These are phyloP conservation scores for Takifugu bimaculatus DNA, from an alignment of 2,113 vertebrate genomes.

Conservation along the genomic window DNA sequence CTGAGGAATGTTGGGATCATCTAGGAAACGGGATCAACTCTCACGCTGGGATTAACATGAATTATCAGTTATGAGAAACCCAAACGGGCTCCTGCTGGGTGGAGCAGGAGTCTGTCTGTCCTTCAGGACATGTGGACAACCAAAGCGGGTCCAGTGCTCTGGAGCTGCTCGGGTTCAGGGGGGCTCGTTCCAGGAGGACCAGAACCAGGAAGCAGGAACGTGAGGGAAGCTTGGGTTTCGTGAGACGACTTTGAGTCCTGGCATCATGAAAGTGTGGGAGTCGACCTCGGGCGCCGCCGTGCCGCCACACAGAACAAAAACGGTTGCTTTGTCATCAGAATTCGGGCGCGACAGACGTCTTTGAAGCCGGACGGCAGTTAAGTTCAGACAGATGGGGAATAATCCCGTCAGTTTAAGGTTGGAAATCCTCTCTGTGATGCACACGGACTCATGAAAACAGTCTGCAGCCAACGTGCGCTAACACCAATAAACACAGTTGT, in stretches of 20 bases:
- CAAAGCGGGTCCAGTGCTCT: too few relatives aligned
- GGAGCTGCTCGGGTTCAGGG: too few relatives aligned
- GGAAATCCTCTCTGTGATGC: constrained; percentile 3
- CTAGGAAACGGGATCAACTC: not conserved
- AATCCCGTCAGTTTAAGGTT: constrained; percentile 34
- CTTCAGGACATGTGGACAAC: not conserved
- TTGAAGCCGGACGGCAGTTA: constrained; percentile 60
- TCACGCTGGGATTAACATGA: not conserved
- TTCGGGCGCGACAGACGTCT: constrained; percentile 29
- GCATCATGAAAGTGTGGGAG: too few relatives aligned
- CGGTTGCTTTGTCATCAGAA: constrained; percentile 28
- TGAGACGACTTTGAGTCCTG: too few relatives aligned
- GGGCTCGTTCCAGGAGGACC: not conserved
- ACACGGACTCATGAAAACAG: too few relatives aligned
- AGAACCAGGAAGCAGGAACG: not conserved
- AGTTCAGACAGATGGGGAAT: constrained; percentile 53
- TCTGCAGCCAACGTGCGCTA: constrained; percentile 19
- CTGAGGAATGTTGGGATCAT: constrained; percentile 1
- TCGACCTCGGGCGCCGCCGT: constrained; percentile 2
- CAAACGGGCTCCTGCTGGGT: not conserved
- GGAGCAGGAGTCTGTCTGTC: constrained; percentile 6
- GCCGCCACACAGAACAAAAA: constrained; percentile 8
- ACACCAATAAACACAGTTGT: not conserved
- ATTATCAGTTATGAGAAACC: not conserved
- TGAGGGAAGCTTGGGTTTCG: constrained; percentile 19